Conservation (phyloP, 2,113 vertebrate species). For the Platichthys stellatus region DNA sequence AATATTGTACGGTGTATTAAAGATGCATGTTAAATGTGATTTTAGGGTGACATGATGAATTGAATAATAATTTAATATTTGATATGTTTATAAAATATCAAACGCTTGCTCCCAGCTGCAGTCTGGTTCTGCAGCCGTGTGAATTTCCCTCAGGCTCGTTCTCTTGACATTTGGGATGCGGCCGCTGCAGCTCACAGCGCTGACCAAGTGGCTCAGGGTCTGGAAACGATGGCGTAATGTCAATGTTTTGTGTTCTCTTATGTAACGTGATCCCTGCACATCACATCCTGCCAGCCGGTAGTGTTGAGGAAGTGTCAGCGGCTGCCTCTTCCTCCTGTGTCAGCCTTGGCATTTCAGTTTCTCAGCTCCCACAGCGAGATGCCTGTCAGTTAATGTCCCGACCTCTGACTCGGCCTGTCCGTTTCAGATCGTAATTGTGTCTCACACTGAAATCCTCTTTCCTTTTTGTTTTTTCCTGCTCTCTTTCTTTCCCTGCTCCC, state of each 20-base stretch:
- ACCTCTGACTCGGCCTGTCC: constrained; percentile 36
- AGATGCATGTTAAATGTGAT: no score
- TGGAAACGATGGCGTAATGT: constrained; percentile 53
- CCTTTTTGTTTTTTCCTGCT: neutral
- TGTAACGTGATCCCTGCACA: constrained; percentile 62
- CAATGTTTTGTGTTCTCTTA: constrained; percentile 35
- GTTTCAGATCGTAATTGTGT: constrained; percentile 25
- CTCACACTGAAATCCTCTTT: constrained; percentile 1
- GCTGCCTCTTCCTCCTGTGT: constrained; percentile 70
- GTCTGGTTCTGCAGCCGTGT: neutral
- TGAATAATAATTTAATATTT: no score
- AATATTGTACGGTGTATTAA: no score
- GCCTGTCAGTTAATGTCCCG: constrained; percentile 53
- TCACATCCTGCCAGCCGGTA: constrained; percentile 64
- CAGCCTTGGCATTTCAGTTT: constrained; percentile 46
- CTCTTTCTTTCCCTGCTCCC: neutral
- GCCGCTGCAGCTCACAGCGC: constrained; percentile 8
- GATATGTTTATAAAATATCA: neutral
- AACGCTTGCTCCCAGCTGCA: constrained; percentile 4
- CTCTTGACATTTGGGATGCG: constrained; percentile 20
- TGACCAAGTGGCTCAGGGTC: constrained; percentile 9
- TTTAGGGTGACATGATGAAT: no score
- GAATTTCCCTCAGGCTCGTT: neutral
- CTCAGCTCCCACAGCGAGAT: constrained; percentile 39
- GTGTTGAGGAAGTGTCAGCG: constrained; percentile 65